Evolutionary conservation across 2,888 invertebrate genomes (phyloP).

Genomic region (Hofmannophila pseudospretella): DNA sequence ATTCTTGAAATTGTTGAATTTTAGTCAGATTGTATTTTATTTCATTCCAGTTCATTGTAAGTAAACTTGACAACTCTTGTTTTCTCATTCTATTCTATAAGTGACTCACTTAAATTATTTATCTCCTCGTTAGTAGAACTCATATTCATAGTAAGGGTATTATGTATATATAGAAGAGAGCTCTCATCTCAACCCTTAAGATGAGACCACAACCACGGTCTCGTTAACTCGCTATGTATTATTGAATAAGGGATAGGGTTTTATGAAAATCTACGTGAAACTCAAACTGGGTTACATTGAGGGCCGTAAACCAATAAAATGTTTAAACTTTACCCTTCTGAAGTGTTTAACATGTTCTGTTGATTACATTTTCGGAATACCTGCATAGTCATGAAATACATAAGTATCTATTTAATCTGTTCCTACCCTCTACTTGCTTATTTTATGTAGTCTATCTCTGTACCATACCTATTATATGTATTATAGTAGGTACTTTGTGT

Average conservation of each 20-base stretch:
- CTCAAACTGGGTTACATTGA: constrained; percentile 37
- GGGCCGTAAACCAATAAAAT: constrained; percentile 25
- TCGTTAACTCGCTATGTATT: constrained; percentile 40
- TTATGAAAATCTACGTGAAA: constrained; percentile 40
- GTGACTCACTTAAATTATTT: too few relatives aligned
- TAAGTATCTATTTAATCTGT: background rate
- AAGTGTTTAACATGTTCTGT: constrained; percentile 1
- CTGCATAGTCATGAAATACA: too few relatives aligned
- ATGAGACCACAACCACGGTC: constrained; percentile 13
- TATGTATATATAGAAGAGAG: background rate
- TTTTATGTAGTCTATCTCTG: background rate
- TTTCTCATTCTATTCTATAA: too few relatives aligned
- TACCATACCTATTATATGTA: too few relatives aligned
- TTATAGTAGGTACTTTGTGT: too few relatives aligned
- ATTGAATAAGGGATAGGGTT: constrained; percentile 49
- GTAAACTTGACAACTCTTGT: too few relatives aligned
- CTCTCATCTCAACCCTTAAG: background rate
- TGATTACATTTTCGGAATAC: constrained; percentile 6
- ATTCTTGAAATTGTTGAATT: too few relatives aligned
- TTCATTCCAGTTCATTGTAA: too few relatives aligned
- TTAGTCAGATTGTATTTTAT: too few relatives aligned
- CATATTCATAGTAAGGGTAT: background rate
- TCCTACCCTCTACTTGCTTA: background rate
- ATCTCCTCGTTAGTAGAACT: too few relatives aligned
- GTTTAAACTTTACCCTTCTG: constrained; percentile 5